Evolutionary conservation across 2,113 vertebrate genomes (phyloP).

Genomic region (Camelus dromedarius): DNA sequence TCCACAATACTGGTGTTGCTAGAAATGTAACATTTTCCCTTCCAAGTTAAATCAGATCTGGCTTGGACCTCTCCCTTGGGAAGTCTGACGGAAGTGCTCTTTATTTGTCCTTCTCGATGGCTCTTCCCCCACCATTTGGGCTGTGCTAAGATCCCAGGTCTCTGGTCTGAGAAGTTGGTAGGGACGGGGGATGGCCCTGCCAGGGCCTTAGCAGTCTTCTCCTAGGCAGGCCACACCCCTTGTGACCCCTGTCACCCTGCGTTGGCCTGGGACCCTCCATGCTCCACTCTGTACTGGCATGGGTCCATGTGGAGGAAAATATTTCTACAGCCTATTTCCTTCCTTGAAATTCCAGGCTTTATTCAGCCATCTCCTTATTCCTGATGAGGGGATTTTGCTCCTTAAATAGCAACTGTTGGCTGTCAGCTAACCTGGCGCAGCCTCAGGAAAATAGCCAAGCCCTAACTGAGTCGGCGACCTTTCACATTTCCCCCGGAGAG

Average conservation of each 20-base stretch:
- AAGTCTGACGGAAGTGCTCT: background rate
- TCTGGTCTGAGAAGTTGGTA: background rate
- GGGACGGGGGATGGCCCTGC: background rate
- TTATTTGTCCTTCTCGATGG: background rate
- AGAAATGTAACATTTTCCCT: background rate
- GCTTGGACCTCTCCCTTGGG: background rate
- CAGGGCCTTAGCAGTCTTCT: background rate
- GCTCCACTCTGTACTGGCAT: background rate
- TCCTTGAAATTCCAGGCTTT: background rate
- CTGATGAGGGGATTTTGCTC: background rate
- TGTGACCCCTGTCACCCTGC: background rate
- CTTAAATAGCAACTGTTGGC: background rate
- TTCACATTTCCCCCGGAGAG: background rate
- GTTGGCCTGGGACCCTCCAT: background rate
- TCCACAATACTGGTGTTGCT: background rate
- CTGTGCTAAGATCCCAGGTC: background rate
- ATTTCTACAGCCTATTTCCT: background rate
- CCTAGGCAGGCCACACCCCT: background rate
- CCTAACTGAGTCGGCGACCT: background rate
- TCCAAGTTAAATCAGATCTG: background rate
- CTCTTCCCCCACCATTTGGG: background rate
- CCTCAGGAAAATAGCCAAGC: background rate
- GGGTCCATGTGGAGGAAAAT: background rate
- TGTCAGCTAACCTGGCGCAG: background rate
- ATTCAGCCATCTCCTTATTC: background rate